Percentiles rank a stretch among this genome's conserved stretches.
These are phyloP conservation scores for Hystrix cristata DNA, from an alignment of 2,113 vertebrate genomes.

Conservation along the genomic window DNA sequence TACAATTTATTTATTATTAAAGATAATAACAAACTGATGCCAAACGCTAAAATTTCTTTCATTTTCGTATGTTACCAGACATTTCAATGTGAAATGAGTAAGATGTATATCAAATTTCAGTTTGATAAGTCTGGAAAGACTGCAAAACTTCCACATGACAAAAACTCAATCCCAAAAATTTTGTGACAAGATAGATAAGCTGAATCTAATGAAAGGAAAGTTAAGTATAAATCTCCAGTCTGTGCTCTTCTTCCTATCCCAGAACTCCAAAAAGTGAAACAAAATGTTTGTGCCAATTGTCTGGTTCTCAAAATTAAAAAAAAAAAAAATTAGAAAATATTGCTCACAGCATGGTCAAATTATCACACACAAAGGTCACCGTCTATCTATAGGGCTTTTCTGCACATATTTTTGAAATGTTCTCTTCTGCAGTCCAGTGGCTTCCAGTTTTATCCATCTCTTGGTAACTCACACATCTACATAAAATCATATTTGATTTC, in stretches of 20 bases:
- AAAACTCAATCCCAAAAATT: not conserved
- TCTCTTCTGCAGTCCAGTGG: not conserved
- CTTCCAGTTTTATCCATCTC: not conserved
- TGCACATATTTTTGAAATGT: not conserved
- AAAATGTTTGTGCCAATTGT: not conserved
- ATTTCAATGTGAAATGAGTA: not conserved
- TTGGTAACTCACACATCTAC: not conserved
- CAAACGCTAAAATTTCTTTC: not conserved
- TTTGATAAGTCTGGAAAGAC: not conserved
- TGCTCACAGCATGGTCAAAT: not conserved
- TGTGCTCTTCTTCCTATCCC: not conserved
- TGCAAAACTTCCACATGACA: not conserved
- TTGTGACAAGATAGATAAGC: not conserved
- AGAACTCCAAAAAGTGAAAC: not conserved
- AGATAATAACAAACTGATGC: not conserved
- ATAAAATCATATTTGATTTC: not conserved
- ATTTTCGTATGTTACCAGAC: not conserved
- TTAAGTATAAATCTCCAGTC: not conserved
- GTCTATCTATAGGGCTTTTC: not conserved
- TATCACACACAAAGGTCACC: not conserved
- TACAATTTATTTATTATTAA: not conserved
- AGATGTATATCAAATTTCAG: not conserved
- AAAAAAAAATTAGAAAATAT: not conserved
- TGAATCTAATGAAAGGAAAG: not conserved
- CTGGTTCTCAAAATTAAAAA: not conserved